phyloP scores from a whole-genome alignment of 2,113 vertebrate species.

The Cavia porcellus region DNA sequence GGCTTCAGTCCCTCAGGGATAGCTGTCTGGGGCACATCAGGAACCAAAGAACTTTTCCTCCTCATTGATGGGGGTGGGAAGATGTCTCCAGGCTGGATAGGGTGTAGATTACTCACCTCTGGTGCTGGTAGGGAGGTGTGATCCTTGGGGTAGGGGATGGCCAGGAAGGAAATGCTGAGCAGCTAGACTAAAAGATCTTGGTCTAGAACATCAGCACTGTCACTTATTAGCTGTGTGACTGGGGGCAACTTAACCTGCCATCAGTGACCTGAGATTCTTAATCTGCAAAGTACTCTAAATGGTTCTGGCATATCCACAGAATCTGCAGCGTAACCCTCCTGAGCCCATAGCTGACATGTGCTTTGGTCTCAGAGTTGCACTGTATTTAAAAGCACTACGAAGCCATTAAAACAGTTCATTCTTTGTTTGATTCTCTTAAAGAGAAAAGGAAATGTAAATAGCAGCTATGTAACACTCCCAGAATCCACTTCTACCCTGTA shows the following conservation, averaged over 20 bases:
- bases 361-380: neutral
- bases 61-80: neutral
- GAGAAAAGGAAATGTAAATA: neutral
- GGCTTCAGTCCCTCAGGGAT: constrained; percentile 67
- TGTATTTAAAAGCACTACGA: neutral
- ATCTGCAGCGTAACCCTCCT: neutral
- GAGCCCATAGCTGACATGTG: neutral
- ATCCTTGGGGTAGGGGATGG: neutral
- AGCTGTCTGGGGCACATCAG: constrained; percentile 66
- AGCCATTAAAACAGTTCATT: neutral
- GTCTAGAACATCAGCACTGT: constrained; percentile 3
- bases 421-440: neutral
- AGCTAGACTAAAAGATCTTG: neutral
- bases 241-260: too few species aligned
- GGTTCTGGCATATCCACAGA: neutral
- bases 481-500: neutral
- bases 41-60: constrained; percentile 40
- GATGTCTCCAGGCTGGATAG: neutral
- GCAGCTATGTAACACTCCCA: neutral
- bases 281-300: neutral
- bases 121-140: neutral
- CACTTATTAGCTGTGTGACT: neutral
- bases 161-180: neutral
- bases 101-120: neutral
- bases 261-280: neutral